These are phyloP conservation scores for Calameuta pallipes DNA, from an alignment of 2,888 invertebrate species.

Conservation along the genomic window DNA sequence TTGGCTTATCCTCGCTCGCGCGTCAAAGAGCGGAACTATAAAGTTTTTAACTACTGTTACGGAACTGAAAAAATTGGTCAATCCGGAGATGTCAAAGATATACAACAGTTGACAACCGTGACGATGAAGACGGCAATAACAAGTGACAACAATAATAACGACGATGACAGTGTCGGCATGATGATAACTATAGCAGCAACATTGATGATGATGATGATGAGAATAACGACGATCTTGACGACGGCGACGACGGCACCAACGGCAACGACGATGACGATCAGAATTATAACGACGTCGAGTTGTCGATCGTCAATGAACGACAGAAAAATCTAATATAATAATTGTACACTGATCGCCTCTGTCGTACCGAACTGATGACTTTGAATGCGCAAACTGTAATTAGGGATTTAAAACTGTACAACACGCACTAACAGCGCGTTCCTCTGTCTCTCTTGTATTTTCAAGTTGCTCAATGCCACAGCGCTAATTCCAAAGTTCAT, in stretches of 20 bases:
- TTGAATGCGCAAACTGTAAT: not conserved
- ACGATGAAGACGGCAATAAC: not conserved
- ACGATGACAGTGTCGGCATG: not conserved
- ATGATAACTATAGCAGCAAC: not conserved
- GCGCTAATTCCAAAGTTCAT: not conserved
- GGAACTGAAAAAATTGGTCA: not conserved
- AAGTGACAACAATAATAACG: not conserved
- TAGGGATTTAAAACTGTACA: not conserved
- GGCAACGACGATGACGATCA: not conserved
- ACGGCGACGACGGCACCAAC: not conserved
- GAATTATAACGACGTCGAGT: not conserved
- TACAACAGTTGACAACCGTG: not conserved
- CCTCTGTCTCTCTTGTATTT: not conserved
- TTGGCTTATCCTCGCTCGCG: conserved; percentile 18
- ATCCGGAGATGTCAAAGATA: not conserved
- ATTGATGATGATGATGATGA: not conserved
- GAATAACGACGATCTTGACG: not conserved
- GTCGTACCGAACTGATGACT: not conserved
- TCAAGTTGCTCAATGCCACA: not conserved
- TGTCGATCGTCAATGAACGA: not conserved
- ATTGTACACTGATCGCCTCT: not conserved
- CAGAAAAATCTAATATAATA: not conserved
- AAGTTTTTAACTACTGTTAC: not conserved
- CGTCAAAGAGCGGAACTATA: conserved; percentile 27
- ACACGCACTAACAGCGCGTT: not conserved